Evolutionary conservation across 2,797 vertebrate genomes (phyloP).

Genomic region (Urocyon cinereoargenteus): DNA sequence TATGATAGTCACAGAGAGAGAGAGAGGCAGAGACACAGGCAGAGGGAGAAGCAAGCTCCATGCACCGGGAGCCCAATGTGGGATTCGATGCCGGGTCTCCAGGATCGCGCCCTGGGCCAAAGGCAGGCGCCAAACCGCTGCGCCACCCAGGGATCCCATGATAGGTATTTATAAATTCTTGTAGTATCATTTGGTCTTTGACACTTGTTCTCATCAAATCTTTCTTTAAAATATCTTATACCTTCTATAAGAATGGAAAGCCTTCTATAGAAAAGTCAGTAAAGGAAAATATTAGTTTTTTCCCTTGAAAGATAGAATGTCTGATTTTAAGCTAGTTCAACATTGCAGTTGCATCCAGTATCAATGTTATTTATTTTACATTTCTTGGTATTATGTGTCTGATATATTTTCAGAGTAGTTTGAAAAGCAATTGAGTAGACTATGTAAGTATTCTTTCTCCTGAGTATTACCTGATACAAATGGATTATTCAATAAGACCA

Average conservation of each 20-base stretch:
- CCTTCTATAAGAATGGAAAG: constrained; percentile 69
- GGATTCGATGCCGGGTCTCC: no score
- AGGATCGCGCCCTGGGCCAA: no score
- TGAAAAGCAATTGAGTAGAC: constrained; percentile 69
- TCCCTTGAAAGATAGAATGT: constrained; percentile 67
- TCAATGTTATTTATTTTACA: constrained; percentile 54
- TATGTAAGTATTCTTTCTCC: constrained; percentile 51
- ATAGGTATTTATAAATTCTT: constrained; percentile 64
- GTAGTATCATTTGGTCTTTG: constrained; percentile 72
- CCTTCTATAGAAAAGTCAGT: constrained; percentile 66
- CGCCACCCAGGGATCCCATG: no score
- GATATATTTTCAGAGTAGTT: constrained; percentile 66
- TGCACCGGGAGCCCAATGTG: no score
- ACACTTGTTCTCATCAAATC: constrained; percentile 69
- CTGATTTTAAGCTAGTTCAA: constrained; percentile 75
- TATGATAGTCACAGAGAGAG: no score
- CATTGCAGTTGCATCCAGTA: constrained; percentile 31
- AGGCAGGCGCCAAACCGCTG: no score
- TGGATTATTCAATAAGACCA: constrained; percentile 55
- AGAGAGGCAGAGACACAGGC: no score
- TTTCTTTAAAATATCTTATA: constrained; percentile 78
- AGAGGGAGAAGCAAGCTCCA: no score
- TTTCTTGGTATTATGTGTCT: constrained; percentile 47
- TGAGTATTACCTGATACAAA: constrained; percentile 52
- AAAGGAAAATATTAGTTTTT: constrained; percentile 68